Evolutionary conservation across 2,797 vertebrate species (phyloP).

Genomic region (Rhyacichthys aspro): DNA sequence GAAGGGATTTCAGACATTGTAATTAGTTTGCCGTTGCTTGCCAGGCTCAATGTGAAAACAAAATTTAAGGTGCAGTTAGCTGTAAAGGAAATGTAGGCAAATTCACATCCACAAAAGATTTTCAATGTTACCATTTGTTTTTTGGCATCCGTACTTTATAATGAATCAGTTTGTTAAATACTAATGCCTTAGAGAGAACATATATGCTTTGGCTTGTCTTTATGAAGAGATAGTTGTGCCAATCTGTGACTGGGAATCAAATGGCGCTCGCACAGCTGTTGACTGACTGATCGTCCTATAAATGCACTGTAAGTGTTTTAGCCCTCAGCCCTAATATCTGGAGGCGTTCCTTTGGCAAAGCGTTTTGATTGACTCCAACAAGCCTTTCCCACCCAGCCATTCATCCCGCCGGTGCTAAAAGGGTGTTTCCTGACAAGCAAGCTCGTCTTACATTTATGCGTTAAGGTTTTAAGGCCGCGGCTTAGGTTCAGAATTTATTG

Average conservation of each 20-base stretch:
- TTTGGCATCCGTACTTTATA: too few relatives aligned
- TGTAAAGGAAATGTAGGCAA: too few relatives aligned
- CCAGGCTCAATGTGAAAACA: too few relatives aligned
- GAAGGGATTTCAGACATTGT: too few relatives aligned
- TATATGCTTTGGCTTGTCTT: too few relatives aligned
- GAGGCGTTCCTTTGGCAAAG: slow-evolving; percentile 38
- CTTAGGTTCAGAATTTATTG: slow-evolving; percentile 71
- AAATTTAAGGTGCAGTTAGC: too few relatives aligned
- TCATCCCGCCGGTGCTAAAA: slow-evolving; percentile 63
- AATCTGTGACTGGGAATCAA: not conserved
- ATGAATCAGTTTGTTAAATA: too few relatives aligned
- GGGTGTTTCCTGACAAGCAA: slow-evolving; percentile 75
- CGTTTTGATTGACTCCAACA: slow-evolving; percentile 69
- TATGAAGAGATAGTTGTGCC: not conserved
- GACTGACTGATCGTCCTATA: slow-evolving; percentile 20
- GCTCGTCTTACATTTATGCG: slow-evolving; percentile 72
- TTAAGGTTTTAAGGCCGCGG: slow-evolving; percentile 72
- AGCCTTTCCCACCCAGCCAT: slow-evolving; percentile 60
- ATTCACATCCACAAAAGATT: too few relatives aligned
- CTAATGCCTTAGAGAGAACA: too few relatives aligned
- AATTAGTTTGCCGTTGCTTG: too few relatives aligned
- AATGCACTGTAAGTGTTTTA: slow-evolving; percentile 19
- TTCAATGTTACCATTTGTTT: too few relatives aligned
- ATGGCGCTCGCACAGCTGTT: slow-evolving; percentile 9
- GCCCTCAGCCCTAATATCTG: slow-evolving; percentile 16